These are phyloP conservation scores for Pterostichus madidus DNA, from an alignment of 2,888 invertebrate species.

Conservation along the genomic window DNA sequence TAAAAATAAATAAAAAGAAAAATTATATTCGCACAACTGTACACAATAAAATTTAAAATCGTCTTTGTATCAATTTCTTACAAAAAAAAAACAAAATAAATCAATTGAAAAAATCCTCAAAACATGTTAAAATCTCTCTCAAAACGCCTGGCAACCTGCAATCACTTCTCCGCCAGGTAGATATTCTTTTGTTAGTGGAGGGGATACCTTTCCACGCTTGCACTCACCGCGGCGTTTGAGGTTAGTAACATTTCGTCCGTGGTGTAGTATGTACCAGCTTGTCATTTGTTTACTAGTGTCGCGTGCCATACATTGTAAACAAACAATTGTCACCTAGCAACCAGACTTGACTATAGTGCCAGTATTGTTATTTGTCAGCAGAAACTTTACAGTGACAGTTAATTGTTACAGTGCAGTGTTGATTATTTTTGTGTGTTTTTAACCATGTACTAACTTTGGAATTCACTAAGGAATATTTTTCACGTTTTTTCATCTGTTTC, in stretches of 20 bases:
- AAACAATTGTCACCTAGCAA: not conserved
- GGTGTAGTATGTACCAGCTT: not conserved
- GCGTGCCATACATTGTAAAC: constrained; percentile 5
- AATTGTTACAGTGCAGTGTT: not conserved
- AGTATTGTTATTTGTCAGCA: not conserved
- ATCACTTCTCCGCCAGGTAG: not conserved
- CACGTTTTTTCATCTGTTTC: not conserved
- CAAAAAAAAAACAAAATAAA: too few relatives aligned
- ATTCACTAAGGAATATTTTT: not conserved
- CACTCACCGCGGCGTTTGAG: not conserved
- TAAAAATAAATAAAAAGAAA: too few relatives aligned
- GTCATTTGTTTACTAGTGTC: constrained; percentile 15
- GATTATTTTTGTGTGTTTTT: not conserved
- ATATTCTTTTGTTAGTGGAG: not conserved
- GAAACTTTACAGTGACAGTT: not conserved
- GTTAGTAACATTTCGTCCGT: constrained; percentile 6
- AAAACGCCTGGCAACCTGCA: too few relatives aligned
- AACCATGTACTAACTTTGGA: not conserved
- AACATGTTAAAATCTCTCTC: too few relatives aligned
- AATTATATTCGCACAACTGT: too few relatives aligned
- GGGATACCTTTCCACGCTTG: not conserved
- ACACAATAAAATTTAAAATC: too few relatives aligned
- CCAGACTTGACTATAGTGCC: not conserved
- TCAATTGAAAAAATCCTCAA: too few relatives aligned
- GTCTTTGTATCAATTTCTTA: too few relatives aligned